Evolutionary conservation across 2,113 vertebrate genomes (phyloP), one percentile per base, ranked within the genome.

Genomic region (Onychorhynchus coronatus): DNA sequence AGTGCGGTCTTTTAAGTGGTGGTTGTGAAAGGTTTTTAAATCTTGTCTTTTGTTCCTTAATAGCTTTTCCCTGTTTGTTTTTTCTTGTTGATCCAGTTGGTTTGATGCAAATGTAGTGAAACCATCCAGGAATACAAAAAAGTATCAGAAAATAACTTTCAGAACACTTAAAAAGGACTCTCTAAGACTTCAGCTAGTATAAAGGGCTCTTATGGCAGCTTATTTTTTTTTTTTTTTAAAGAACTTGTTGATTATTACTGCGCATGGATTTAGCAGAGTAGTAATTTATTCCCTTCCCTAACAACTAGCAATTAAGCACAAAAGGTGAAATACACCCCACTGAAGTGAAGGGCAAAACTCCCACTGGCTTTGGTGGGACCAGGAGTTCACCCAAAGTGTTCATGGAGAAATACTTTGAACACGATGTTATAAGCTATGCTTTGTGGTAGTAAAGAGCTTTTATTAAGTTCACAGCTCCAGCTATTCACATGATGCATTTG

Each of bases 1-100:
- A 88, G 30, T 67, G n/a, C 27, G 23, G 78, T 71, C 88, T 93
- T 96, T 91, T 62, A 96, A 94, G 85, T 82, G 82, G 55, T 93
- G 74, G 46, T 80, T 90, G 71, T 91, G 90, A 94, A 88, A 90
- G 67, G 71, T 77, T 94, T 95, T 93, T 74, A 90, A 90, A 92
- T 92, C 92, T 89, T 88, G 52, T 68, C 42, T 77, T 88, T 91
- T 91, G 65, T 94, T 71, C 78, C 62, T 80, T 85, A 86, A 76
- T 2, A 14, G 49, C 56, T 82, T 95, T 89, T 22, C 44, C 17
- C 35, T 79, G 55, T 66, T 91, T 91, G 67, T 42, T 86, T 87
- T 78, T 86, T 72, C 49, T 88, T 72, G 67, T 85, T 91, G 75
- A 74, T 96, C 56, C 73, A 83, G 37, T 92, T 86, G 58, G 37